Base-by-base conservation (phyloP, 2,113 vertebrate species). In the Ceuthmochares aereus region DNA sequence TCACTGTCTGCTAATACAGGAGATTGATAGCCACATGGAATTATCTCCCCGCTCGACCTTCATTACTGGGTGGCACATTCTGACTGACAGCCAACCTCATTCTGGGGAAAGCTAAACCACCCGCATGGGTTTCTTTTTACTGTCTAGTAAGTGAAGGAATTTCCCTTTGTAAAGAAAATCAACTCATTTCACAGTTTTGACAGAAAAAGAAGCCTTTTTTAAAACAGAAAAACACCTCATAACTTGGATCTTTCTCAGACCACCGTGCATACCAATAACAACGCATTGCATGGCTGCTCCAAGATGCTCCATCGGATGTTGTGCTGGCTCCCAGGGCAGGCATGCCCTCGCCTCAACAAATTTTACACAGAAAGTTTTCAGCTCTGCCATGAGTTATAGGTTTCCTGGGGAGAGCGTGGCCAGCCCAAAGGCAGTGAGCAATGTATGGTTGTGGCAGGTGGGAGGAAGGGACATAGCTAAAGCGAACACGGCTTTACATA, bases 1-100 rank as follows among this genome's bases (percentile, higher is more conserved):
- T 96, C 98, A 97, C 97, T 96, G 96, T 94, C 98, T 95, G 93
- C 88, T 86, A 96, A 87, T 83, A 94, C 91, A 86, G 94, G 96
- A 96, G 97, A 96, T 69, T 95, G 97, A 98, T 97, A 97, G 98
- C 95, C 96, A 97, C 92, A 79, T 55, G 87, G 72, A 96, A 95
- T 95, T 58, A 84, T 93, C 83, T 89, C 74, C 93, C 95, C 67
- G 80, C 85, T 93, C 96, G 96, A 98, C 97, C 98, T 98, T 98
- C 95, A 91, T 96, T 89, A 64, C 79, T 63, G 83, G 93, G 89
- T 94, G 97, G 88, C 72, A 94, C 67, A 95, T 84, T 86, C 80
- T 95, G 94, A 97, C n/a, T 88, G 96, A 97, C 85, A 96, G 94
- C 83, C 91, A 97, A 87, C 74, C 92, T 94, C 84, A 52, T 98